Conservation (phyloP, 2,797 vertebrate genomes). For the Dipus sagitta region DNA sequence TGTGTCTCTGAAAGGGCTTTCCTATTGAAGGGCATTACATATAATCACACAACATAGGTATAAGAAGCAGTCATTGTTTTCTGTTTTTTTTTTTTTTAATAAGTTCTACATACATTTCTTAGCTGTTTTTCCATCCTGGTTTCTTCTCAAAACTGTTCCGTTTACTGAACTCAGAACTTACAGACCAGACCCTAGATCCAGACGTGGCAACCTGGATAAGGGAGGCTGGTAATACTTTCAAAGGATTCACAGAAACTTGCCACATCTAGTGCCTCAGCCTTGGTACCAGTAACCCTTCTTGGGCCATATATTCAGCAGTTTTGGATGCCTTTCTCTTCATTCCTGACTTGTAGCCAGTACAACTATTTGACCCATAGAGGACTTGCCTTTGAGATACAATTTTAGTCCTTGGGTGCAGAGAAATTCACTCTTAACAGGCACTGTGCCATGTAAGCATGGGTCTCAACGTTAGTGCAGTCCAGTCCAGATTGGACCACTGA, state of each 20-base stretch:
- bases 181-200: constrained; percentile 42
- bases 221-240: constrained; percentile 37
- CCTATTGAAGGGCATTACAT: not conserved
- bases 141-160: constrained; percentile 37
- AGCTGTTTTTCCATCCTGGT: not conserved
- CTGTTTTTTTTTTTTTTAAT: not conserved
- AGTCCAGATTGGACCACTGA: constrained; percentile 81
- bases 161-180: constrained; percentile 65
- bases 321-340: constrained; percentile 63
- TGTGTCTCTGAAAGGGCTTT: constrained; percentile 48
- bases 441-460: constrained; percentile 56
- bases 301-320: constrained; percentile 20
- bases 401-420: constrained; percentile 49
- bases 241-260: constrained; percentile 56
- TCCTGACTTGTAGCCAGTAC: constrained; percentile 53
- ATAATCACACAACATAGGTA: constrained; percentile 23
- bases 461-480: constrained; percentile 50
- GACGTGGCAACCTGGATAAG: constrained; percentile 37
- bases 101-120: constrained; percentile 24
- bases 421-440: constrained; percentile 43
- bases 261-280: constrained; percentile 68
- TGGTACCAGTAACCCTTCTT: constrained; percentile 48
- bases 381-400: constrained; percentile 65
- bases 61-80: not conserved
- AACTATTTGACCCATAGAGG: constrained; percentile 43